Conservation (phyloP, 2,113 vertebrate species). For the Trichechus manatus region DNA sequence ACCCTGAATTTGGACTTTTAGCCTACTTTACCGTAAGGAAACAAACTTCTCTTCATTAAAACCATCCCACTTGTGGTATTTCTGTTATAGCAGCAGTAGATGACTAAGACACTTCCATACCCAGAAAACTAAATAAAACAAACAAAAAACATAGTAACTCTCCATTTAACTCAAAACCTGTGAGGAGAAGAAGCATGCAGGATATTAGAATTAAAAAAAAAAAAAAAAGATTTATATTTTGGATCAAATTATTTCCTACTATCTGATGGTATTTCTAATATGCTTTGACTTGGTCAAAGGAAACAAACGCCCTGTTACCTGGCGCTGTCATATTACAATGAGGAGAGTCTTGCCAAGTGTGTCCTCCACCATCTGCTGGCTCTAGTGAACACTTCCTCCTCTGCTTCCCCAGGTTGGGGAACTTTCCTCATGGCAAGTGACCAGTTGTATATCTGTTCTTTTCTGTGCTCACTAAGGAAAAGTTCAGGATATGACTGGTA, state of each 20-base stretch:
- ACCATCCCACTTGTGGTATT: no score
- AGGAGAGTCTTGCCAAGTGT: background rate
- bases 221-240: background rate
- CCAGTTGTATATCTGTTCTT: background rate
- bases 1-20: no score
- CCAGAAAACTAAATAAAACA: background rate
- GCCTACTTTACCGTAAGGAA: no score
- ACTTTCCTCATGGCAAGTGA: background rate
- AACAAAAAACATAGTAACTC: background rate
- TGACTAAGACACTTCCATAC: background rate
- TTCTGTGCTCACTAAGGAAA: background rate
- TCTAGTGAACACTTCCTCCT: background rate
- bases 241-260: background rate
- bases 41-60: no score
- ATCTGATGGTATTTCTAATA: background rate
- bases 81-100: no score
- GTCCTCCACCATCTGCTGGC: background rate
- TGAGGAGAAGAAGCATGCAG: background rate
- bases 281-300: background rate
- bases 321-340: background rate
- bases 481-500: background rate
- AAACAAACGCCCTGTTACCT: background rate
- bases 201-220: constrained; percentile 8
- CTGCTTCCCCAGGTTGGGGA: background rate
- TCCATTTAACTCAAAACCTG: background rate